Evolutionary conservation across 2,888 invertebrate genomes (phyloP).

Genomic region (Diaphora mendica): DNA sequence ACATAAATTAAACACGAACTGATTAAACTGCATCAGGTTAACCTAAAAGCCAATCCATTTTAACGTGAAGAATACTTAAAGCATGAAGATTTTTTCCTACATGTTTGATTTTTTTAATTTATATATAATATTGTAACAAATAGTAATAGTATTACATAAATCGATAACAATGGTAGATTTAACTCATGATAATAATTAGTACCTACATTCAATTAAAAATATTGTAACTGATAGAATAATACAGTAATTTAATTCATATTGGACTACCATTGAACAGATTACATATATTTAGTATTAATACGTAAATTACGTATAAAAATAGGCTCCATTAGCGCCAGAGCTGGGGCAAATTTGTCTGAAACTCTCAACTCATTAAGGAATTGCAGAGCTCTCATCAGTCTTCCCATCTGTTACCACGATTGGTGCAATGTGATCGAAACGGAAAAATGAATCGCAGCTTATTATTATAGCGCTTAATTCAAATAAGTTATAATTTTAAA

Average conservation of each 20-base stretch:
- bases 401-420: background rate
- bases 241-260: background rate
- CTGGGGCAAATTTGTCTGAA: background rate
- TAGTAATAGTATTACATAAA: background rate
- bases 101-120: background rate
- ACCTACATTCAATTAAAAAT: too few species aligned
- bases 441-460: background rate
- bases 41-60: background rate
- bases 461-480: background rate
- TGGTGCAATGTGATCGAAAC: background rate
- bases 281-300: background rate
- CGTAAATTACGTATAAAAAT: background rate
- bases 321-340: background rate
- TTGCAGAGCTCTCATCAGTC: background rate
- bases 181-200: too few species aligned
- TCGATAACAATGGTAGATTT: too few species aligned
- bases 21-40: background rate
- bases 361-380: background rate
- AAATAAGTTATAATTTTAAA: too few species aligned
- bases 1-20: conserved; percentile 18
- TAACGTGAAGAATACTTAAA: background rate
- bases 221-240: too few species aligned
- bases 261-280: background rate
- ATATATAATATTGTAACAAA: background rate
- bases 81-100: background rate